Conservation (phyloP, 2,888 invertebrate genomes). For the Plusia festucae region DNA sequence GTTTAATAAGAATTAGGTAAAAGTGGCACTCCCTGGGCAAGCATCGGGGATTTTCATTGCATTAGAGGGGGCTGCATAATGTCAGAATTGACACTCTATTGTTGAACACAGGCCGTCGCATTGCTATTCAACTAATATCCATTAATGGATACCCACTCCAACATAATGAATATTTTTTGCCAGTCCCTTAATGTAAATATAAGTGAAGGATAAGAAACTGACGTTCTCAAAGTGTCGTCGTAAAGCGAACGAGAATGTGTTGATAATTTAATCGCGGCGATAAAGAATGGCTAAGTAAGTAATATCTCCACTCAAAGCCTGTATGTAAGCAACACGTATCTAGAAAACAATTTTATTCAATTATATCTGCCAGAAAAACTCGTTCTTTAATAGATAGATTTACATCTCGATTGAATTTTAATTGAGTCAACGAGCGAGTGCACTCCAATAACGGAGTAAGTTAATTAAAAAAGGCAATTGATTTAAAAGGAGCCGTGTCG, state of each 20-base stretch:
- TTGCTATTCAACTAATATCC: slow-evolving; percentile 10
- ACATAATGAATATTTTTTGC: slow-evolving; percentile 21
- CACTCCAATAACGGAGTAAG: slow-evolving; percentile 86
- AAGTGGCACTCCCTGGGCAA: slow-evolving; percentile 75
- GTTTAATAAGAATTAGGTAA: slow-evolving; percentile 88
- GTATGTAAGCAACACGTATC: slow-evolving; percentile 66
- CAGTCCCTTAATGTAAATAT: slow-evolving; percentile 23
- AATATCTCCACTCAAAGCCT: slow-evolving; percentile 54
- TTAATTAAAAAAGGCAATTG: slow-evolving; percentile 89
- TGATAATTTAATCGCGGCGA: slow-evolving; percentile 57
- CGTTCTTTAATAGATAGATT: slow-evolving; percentile 80
- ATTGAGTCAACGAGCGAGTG: slow-evolving; percentile 85
- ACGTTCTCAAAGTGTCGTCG: slow-evolving; percentile 35
- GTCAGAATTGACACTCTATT: slow-evolving; percentile 75
- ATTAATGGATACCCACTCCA: slow-evolving; percentile 20
- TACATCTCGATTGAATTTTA: slow-evolving; percentile 86
- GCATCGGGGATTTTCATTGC: slow-evolving; percentile 74
- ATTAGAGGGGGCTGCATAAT: slow-evolving; percentile 83
- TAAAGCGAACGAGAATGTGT: slow-evolving; percentile 57
- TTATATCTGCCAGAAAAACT: slow-evolving; percentile 80
- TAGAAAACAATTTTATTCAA: slow-evolving; percentile 73
- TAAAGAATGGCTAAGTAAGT: slow-evolving; percentile 61
- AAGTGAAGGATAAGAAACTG: slow-evolving; percentile 37
- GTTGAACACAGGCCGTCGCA: slow-evolving; percentile 40
- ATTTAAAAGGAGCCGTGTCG: slow-evolving; percentile 88